Base-by-base conservation (phyloP, 2,113 vertebrate species). In the Malurus alboscapulatus region DNA sequence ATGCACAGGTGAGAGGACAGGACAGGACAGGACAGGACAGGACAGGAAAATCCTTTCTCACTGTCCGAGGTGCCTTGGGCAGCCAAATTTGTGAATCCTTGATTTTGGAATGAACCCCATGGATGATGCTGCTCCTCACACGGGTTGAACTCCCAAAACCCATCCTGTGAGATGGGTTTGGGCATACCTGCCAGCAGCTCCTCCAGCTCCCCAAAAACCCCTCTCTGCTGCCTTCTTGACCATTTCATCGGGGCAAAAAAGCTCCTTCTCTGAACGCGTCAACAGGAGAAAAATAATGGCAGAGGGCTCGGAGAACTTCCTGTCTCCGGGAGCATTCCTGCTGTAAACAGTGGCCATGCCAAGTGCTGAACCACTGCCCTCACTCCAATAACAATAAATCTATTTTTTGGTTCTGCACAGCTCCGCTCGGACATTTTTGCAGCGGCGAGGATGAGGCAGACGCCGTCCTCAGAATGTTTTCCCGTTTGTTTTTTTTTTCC, bases 331-430 rank as follows among this genome's bases (percentile, higher is more conserved):
- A 95, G 96, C 90, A 76, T 93, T 96, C 87, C 84, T 96, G 97
- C 96, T 97, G 94, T 97, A 97, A 98, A 97, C 97, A 98, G 93
- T 19, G 93, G 77, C 44, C 93, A 88, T 88, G 97, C 96, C 96
- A 96, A 94, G 76, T 92, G 95, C 97, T 93, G 94, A 96, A 38
- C 62, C 75, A 62, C 84, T 72, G 88, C 92, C 92, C 94, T 96
- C 90, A 83, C 87, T 88, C 96, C 96, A 96, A 92, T 94, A 90
- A 97, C 94, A 97, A 97, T 98, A 97, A 97, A 97, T 97, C 96
- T 96, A 93, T 93, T 96, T 95, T 90, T 96, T 93, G 94, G 95
- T 95, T 58, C 75, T 55, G 76, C 84, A 50, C 66, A 67, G 95
- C 94, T 68, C 82, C 48, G 7, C 90, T 91, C 45, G 90, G 84